These are phyloP conservation scores for Homarus gammarus DNA, from an alignment of 2,888 invertebrate genomes.

Conservation along the genomic window DNA sequence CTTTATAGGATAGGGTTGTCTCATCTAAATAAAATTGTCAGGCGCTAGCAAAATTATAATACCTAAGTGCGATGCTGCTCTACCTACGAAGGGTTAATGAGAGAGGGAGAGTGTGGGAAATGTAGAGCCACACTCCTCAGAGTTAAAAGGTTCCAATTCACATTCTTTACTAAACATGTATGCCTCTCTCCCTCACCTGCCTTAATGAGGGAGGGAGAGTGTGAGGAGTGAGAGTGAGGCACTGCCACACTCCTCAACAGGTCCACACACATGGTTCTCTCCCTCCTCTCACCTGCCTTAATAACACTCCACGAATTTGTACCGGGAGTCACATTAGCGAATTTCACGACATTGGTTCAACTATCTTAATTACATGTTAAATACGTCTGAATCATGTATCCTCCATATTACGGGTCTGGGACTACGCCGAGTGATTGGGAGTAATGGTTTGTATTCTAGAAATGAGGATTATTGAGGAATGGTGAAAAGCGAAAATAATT, in stretches of 20 bases:
- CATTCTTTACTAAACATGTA: too few relatives aligned
- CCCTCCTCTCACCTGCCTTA: conserved; percentile 29
- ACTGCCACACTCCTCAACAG: conserved; percentile 27
- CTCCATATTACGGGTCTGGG: not conserved
- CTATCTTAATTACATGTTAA: conserved; percentile 14
- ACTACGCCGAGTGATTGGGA: not conserved
- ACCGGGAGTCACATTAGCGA: conserved; percentile 57
- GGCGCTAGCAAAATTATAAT: too few relatives aligned
- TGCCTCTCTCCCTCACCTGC: too few relatives aligned
- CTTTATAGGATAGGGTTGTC: too few relatives aligned
- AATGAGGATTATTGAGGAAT: not conserved
- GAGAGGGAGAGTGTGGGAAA: too few relatives aligned
- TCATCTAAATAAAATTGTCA: too few relatives aligned
- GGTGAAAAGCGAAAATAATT: conserved; percentile 58
- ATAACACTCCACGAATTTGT: conserved; percentile 58
- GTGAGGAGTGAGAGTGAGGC: not conserved
- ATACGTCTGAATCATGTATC: too few relatives aligned
- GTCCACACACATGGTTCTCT: not conserved
- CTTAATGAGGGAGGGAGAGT: not conserved
- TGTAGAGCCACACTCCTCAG: too few relatives aligned
- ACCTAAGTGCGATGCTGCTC: too few relatives aligned
- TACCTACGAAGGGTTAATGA: too few relatives aligned
- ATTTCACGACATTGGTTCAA: conserved; percentile 37
- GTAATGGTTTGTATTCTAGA: not conserved
- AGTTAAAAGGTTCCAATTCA: too few relatives aligned